Base-by-base conservation (phyloP, 2,797 vertebrate species). In the Rallus crepitans region DNA sequence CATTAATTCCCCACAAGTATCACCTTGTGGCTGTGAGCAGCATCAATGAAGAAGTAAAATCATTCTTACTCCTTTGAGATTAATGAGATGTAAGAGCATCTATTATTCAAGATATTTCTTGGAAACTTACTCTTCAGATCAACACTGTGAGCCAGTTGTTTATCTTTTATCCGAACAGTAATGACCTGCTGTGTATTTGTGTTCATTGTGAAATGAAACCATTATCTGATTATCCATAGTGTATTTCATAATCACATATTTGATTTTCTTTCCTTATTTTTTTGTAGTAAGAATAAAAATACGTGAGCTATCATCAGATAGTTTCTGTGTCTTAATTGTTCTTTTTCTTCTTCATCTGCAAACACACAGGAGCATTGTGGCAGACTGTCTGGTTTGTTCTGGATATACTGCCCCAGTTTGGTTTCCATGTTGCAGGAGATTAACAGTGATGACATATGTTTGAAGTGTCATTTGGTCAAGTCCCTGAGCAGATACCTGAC, bases 401-500 rank as follows among this genome's bases (percentile, higher is more conserved):
- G 50, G 25, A 31, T 85, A 40, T 8, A 1, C 24, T 89, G 76
- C 45, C 39, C 82, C 28, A 23, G 35, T 78, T 82, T 20, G 18
- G 35, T 78, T 86, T 45, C 55, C 19, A 4, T n/a, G n/a, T 69
- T 3, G 11, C 18, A 16, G 83, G 61, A 37, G 15, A 7, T 48
- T 28, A 60, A 42, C 25, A 53, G 13, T 91, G 87, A 70, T 89
- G 61, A 76, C 87, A 14, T 61, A 37, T 71, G 80, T 90, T 93
- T 94, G 73, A 68, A 82, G 70, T 89, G 93, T 78, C 79, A 63
- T 93, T 73, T 64, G 75, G 20, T 87, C 84, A 89, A 45, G 53
- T 80, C 53, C 82, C n/a, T 0, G 1, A 87, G 45, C 78, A 73
- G 90, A 70, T 85, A 77, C 28, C 31, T 82, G 48, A 68, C 48